Percentiles rank a stretch among this genome's conserved stretches.
These are phyloP conservation scores for Oryctes rhinoceros DNA, from an alignment of 1,140 invertebrate species.

Conservation along the genomic window DNA sequence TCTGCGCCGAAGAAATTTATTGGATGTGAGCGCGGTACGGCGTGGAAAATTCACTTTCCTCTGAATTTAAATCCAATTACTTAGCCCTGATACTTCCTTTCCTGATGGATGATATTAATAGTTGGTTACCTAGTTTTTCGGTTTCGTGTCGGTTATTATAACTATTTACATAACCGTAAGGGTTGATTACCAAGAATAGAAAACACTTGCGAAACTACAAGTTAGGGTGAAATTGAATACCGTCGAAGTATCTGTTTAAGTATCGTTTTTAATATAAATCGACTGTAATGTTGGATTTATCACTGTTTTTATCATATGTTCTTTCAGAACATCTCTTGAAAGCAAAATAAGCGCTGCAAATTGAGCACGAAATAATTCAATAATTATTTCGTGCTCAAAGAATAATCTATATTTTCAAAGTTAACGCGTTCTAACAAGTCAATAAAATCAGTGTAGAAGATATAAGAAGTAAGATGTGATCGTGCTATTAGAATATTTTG, in stretches of 20 bases:
- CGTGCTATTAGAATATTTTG: too few species aligned
- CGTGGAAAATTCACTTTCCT: not conserved
- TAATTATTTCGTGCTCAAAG: too few species aligned
- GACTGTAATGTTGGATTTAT: too few species aligned
- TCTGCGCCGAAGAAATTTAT: not conserved
- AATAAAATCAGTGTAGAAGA: too few species aligned
- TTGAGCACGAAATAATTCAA: too few species aligned
- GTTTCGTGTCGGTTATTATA: not conserved
- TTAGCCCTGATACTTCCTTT: not conserved
- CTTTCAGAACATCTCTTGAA: too few species aligned
- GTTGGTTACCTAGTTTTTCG: not conserved
- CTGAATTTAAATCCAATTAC: slow-evolving; percentile 27
- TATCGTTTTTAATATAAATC: too few species aligned
- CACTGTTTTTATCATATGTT: too few species aligned
- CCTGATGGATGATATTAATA: not conserved
- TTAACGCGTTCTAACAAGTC: too few species aligned
- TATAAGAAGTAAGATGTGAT: too few species aligned
- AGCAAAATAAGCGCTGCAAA: too few species aligned
- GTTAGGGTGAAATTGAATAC: slow-evolving; percentile 4
- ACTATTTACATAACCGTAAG: not conserved
- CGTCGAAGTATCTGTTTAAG: not conserved
- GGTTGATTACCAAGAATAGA: not conserved
- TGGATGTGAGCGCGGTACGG: not conserved
- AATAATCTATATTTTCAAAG: too few species aligned
- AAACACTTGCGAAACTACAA: not conserved